Evolutionary conservation across 2,797 vertebrate species (phyloP).

Genomic region (Melanotaenia boesemani): DNA sequence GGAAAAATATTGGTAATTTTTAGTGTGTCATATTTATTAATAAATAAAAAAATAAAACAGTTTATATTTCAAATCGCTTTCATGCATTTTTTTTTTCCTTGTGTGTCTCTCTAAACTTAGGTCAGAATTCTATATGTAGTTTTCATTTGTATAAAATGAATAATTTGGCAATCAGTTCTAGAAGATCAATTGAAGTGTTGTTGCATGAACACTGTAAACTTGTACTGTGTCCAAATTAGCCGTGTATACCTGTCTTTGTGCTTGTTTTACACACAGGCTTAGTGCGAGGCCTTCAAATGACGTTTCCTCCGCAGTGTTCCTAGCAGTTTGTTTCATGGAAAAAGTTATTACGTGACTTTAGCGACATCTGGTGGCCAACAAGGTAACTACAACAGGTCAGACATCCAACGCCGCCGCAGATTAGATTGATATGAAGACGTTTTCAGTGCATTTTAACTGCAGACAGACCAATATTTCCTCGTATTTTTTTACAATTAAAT

Average conservation of each 20-base stretch:
- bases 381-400: constrained; percentile 1
- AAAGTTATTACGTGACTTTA: constrained; percentile 26
- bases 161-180: background rate
- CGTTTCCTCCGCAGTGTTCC: background rate
- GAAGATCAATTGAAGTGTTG: background rate
- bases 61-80: background rate
- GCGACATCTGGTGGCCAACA: constrained; percentile 39
- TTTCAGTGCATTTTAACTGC: no score
- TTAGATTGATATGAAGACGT: background rate
- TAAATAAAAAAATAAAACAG: no score
- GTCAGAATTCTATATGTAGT: background rate
- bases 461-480: background rate
- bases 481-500: no score
- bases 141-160: background rate
- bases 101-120: background rate
- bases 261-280: background rate
- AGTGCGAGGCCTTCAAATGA: constrained; percentile 21
- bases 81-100: background rate
- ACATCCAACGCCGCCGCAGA: no score
- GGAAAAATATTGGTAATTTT: no score
- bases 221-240: background rate
- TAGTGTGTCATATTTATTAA: no score
- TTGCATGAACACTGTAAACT: background rate
- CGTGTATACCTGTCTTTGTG: background rate
- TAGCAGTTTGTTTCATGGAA: background rate